Conservation (phyloP, 64 coral and sea anemone genomes). For the Trachythela sp. region DNA sequence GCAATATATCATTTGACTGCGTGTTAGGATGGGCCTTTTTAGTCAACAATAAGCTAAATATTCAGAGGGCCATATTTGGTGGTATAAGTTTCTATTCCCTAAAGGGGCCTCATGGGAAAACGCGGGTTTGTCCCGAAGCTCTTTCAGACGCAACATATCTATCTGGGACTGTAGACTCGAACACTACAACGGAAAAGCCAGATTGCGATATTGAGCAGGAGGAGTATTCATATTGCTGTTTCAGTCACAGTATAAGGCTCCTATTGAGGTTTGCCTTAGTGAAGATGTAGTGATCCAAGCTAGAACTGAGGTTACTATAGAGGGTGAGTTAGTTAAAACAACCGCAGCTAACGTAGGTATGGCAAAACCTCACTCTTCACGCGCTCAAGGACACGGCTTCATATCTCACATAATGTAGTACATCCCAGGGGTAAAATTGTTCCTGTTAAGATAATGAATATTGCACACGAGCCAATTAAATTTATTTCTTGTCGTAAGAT, state of each 20-base stretch:
- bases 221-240: not conserved
- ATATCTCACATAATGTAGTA: conserved; percentile 16
- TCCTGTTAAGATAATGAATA: not conserved
- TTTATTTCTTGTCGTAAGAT: not conserved
- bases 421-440: not conserved
- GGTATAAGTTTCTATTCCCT: not conserved
- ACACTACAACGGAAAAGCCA: not conserved
- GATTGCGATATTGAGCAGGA: not conserved
- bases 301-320: not conserved
- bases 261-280: not conserved
- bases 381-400: not conserved
- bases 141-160: not conserved
- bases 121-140: not conserved
- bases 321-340: not conserved
- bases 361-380: not conserved
- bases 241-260: not conserved
- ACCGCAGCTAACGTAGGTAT: not conserved
- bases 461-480: not conserved
- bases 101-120: not conserved
- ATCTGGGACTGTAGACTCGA: not conserved
- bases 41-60: not conserved
- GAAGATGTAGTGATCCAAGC: not conserved
- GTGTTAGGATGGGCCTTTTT: conserved; percentile 6
- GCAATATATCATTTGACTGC: not conserved
- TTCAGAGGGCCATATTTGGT: not conserved